A percentile compares a stretch with the other conserved stretches of the same genome.
Evolutionary conservation across 37 sponge, comb jelly and placozoan genomes (phyloP).

Genomic region (Sycon ciliatum): DNA sequence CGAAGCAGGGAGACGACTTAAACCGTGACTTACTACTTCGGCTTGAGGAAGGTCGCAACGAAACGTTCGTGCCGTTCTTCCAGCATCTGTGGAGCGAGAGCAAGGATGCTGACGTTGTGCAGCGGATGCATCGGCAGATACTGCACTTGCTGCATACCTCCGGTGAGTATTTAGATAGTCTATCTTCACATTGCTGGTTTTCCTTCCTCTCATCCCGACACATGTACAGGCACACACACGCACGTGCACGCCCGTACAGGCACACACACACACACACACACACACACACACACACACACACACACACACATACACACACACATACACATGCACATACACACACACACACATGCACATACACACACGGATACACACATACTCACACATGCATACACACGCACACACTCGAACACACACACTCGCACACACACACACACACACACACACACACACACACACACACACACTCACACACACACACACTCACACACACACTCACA

Average conservation of each 20-base stretch:
- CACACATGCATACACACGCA: not conserved
- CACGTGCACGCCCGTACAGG: not conserved
- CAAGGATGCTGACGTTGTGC: too few species aligned
- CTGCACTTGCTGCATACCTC: too few species aligned
- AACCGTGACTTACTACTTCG: too few species aligned
- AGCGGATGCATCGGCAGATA: too few species aligned
- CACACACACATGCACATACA: not conserved
- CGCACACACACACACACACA: slow-evolving; percentile 1
- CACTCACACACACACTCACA: not conserved
- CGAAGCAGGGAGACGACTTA: too few species aligned
- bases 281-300: slow-evolving; percentile 1
- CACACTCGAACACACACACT: not conserved
- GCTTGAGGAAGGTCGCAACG: too few species aligned
- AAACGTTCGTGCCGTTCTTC: too few species aligned
- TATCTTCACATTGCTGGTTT: too few species aligned
- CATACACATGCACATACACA: not conserved
- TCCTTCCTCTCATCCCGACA: too few species aligned
- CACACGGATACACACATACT: not conserved
- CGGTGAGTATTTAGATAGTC: too few species aligned
- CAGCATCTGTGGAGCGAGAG: too few species aligned
- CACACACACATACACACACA: not conserved
- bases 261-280: slow-evolving; percentile 5
- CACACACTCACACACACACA: not conserved
- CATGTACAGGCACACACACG: not conserved
- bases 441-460: not conserved